phyloP scores from a whole-genome alignment of 2,113 vertebrate species.

The Triplophysa siluroides region DNA sequence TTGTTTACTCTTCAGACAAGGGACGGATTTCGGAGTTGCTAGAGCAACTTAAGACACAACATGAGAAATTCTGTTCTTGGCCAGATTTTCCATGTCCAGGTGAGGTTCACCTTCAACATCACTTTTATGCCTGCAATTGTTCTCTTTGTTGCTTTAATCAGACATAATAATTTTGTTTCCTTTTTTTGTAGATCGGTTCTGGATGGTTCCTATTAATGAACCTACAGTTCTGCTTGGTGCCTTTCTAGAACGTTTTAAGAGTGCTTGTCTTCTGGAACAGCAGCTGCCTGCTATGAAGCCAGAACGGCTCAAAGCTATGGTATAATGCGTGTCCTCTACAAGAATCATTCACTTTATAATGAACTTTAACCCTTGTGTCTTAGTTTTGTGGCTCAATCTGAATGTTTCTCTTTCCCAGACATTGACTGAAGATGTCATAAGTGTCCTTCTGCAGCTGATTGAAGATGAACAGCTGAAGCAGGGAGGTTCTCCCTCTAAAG shows the following conservation, averaged over 20 bases:
- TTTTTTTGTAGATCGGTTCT: conserved; percentile 82
- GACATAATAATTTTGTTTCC: conserved; percentile 4
- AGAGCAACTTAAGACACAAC: conserved; percentile 81
- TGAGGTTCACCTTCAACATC: background rate
- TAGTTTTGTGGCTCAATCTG: background rate
- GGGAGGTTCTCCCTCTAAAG: conserved; percentile 55
- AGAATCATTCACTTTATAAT: background rate
- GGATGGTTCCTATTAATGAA: conserved; percentile 82
- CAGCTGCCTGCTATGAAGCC: conserved; percentile 88
- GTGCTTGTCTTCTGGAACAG: conserved; percentile 82
- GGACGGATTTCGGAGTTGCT: conserved; percentile 82
- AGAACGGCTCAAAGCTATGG: conserved; percentile 87
- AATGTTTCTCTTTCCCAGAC: conserved; percentile 65
- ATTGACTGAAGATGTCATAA: conserved; percentile 85
- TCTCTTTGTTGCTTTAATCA: background rate
- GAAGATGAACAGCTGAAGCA: conserved; percentile 80
- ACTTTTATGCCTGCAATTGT: background rate
- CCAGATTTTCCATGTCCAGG: conserved; percentile 94
- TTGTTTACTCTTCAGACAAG: conserved; percentile 77
- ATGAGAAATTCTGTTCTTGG: conserved; percentile 97
- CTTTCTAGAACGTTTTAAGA: conserved; percentile 86
- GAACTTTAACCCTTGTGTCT: background rate
- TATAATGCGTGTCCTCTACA: conserved; percentile 60
- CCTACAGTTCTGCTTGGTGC: conserved; percentile 79
- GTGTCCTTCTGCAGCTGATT: conserved; percentile 80